Conservation (phyloP, 92 coral and sea anemone genomes). For the Actinostola sp. region DNA sequence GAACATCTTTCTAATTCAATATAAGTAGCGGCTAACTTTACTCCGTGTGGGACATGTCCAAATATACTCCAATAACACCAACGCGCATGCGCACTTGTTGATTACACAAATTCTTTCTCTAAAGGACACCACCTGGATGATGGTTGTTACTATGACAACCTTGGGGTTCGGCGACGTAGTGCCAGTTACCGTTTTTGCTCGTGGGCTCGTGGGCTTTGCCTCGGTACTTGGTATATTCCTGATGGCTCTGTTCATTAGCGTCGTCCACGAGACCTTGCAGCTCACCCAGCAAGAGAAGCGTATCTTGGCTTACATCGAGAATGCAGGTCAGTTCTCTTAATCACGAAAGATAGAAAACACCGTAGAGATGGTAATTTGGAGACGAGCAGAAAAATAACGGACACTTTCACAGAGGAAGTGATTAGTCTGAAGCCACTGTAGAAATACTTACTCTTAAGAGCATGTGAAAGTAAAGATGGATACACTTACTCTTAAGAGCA, state of each 20-base stretch:
- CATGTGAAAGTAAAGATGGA: too few relatives aligned
- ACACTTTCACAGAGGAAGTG: too few relatives aligned
- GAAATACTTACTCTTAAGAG: too few relatives aligned
- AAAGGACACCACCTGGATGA: slow-evolving; percentile 97
- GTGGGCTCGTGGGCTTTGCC: slow-evolving; percentile 90
- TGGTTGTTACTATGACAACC: slow-evolving; percentile 99
- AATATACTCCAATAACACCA: not conserved
- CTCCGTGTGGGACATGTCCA: not conserved
- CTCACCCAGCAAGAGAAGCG: slow-evolving; percentile 92
- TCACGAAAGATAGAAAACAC: too few relatives aligned
- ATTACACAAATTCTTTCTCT: slow-evolving; percentile 1
- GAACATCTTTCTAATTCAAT: not conserved
- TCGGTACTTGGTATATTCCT: slow-evolving; percentile 94
- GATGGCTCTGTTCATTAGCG: slow-evolving; percentile 96
- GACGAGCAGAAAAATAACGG: too few relatives aligned
- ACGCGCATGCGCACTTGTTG: slow-evolving; percentile 1
- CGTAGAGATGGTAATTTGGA: too few relatives aligned
- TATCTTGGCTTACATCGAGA: slow-evolving; percentile 87
- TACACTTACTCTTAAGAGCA: too few relatives aligned
- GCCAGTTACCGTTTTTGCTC: slow-evolving; percentile 80
- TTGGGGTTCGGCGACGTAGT: slow-evolving; percentile 98
- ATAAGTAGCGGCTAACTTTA: not conserved
- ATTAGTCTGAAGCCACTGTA: not conserved
- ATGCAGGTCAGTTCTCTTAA: slow-evolving; percentile 75
- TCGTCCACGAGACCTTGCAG: slow-evolving; percentile 90